Evolutionary conservation across 2,888 invertebrate species (phyloP), one percentile per base, ranked within the genome.

Genomic region (Mythimna pallens): DNA sequence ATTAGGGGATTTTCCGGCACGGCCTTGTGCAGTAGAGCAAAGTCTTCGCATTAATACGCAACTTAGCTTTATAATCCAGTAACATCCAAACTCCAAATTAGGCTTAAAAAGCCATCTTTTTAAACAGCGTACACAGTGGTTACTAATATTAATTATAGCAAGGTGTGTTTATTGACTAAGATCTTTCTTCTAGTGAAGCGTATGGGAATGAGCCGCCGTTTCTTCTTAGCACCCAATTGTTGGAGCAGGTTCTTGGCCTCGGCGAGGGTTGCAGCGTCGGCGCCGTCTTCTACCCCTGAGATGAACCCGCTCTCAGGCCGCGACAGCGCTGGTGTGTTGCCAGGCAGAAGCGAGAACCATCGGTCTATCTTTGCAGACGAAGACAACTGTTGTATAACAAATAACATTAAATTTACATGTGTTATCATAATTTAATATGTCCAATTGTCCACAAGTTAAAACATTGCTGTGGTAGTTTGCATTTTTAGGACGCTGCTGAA

Each of bases 231-330:
- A 86, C 97, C 97, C 71, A 98, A 94, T 91, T 98, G 97, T 40
- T 97, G 97, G 81, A 98, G 96, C 65, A 98, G 97, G 81, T 97
- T 97, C 87, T 97, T 97, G 77, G 97, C 97, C 89, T 98, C 97
- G 61, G 97, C 96, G 75, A 98, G 97, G 14, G 97, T 97, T 14
- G 93, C 97, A 69, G 96, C 97, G 89, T 97, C 97, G 72, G 92
- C 93, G 79, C 87, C 87, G 61, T 95, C 95, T 73, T 97, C 97
- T 71, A 97, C 97, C 40, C 97, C 97, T 34, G 97, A 98, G 52
- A 98, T 97, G 92, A 98, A 98, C 17, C 98, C 98, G 90, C 98
- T 98, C 92, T 98, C 98, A 0, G 98, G 98, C 14, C 98, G 96
- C 14, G 98, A 98, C 73, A 97, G 94, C 22, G 97, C 97, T 25